Evolutionary conservation across 2,797 vertebrate genomes (phyloP).

Genomic region (Gymnothorax reevesii): DNA sequence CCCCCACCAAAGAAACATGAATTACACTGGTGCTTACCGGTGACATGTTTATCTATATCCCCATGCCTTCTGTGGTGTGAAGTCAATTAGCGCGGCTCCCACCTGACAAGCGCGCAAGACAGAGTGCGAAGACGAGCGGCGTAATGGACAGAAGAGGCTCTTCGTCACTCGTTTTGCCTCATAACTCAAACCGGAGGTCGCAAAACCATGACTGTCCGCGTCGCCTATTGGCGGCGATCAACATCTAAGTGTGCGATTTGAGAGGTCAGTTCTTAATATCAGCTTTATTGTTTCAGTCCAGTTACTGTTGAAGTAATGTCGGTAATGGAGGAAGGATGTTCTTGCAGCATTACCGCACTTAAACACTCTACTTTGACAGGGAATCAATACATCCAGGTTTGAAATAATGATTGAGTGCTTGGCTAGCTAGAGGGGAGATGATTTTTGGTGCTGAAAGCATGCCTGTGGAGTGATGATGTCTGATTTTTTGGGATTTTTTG

Average conservation of each 20-base stretch:
- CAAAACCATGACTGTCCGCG: not conserved
- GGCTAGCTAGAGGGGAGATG: conserved; percentile 47
- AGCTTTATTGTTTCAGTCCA: conserved; percentile 43
- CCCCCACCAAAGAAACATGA: conserved; percentile 48
- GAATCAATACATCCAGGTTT: conserved; percentile 65
- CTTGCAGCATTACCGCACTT: conserved; percentile 42
- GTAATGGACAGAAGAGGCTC: conserved; percentile 34
- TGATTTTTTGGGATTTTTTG: not conserved
- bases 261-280: conserved; percentile 47
- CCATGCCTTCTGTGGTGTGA: conserved; percentile 40
- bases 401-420: conserved; percentile 63
- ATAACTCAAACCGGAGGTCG: conserved; percentile 25
- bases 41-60: conserved; percentile 65
- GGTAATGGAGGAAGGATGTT: conserved; percentile 56
- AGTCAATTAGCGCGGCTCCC: conserved; percentile 53
- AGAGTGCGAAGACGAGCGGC: conserved; percentile 31
- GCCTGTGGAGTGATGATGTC: not conserved
- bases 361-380: conserved; percentile 41
- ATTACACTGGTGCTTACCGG: conserved; percentile 57
- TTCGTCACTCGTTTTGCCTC: conserved; percentile 10
- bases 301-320: conserved; percentile 49
- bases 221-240: conserved; percentile 42
- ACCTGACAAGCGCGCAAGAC: conserved; percentile 38
- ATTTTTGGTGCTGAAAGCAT: not conserved
- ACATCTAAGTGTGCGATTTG: conserved; percentile 53